Percentiles rank a stretch among this genome's conserved stretches.
phyloP scores from a whole-genome alignment of 2,113 vertebrate species.

The Silurus asotus region DNA sequence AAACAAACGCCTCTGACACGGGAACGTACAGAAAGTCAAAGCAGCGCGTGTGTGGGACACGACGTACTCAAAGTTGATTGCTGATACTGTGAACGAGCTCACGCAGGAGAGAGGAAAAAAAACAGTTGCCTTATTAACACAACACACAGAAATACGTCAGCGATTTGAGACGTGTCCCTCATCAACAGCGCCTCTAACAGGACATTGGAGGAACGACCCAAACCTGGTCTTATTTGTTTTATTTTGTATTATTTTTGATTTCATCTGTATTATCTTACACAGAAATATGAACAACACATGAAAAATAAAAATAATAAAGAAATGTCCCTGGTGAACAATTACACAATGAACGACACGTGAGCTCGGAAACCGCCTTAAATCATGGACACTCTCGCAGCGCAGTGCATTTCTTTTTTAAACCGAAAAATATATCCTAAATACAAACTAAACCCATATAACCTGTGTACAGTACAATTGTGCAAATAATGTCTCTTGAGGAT shows the following conservation, averaged over 20 bases:
- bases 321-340: slow-evolving; percentile 59
- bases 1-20: slow-evolving; percentile 37
- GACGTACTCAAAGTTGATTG: slow-evolving; percentile 58
- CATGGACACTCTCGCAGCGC: slow-evolving; percentile 91
- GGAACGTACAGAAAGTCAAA: slow-evolving; percentile 41
- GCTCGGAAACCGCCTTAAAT: slow-evolving; percentile 99
- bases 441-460: slow-evolving; percentile 90
- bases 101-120: slow-evolving; percentile 54
- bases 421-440: slow-evolving; percentile 90
- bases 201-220: slow-evolving; percentile 57
- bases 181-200: slow-evolving; percentile 57
- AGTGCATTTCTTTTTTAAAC: slow-evolving; percentile 85
- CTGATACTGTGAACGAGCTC: slow-evolving; percentile 74
- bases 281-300: slow-evolving; percentile 48
- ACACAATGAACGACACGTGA: slow-evolving; percentile 82
- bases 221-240: slow-evolving; percentile 5
- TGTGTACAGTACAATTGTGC: slow-evolving; percentile 95
- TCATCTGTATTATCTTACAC: slow-evolving; percentile 40
- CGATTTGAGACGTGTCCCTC: slow-evolving; percentile 59
- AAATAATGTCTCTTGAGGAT: slow-evolving; percentile 88
- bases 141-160: slow-evolving; percentile 59
- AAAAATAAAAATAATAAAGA: slow-evolving; percentile 48
- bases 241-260: slow-evolving; percentile 42
- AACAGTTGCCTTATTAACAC: slow-evolving; percentile 80
- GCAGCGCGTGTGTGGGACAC: slow-evolving; percentile 28